Percentiles rank a stretch among this genome's conserved stretches.
Evolutionary conservation across 2,888 invertebrate genomes (phyloP).

Genomic region (Flexamia atlantica): DNA sequence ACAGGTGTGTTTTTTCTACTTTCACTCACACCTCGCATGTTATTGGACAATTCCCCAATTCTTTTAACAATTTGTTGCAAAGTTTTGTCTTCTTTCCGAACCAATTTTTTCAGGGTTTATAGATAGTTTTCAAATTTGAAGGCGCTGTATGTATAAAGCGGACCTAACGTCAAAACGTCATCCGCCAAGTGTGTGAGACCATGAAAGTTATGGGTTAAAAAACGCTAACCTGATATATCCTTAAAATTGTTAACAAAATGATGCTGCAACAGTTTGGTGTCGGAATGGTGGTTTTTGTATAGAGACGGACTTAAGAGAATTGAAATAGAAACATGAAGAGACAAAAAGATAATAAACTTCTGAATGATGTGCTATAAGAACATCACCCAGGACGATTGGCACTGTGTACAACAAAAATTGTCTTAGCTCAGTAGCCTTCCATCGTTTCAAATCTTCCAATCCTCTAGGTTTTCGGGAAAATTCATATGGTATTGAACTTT

Average conservation of each 20-base stretch:
- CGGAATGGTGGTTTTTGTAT: not conserved
- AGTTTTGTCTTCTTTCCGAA: not conserved
- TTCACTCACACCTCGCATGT: too few species aligned
- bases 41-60: too few species aligned
- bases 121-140: not conserved
- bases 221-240: conserved; percentile 19
- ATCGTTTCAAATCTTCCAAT: conserved; percentile 38
- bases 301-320: conserved; percentile 35
- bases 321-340: conserved; percentile 37
- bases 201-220: conserved; percentile 16
- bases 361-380: not conserved
- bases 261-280: not conserved
- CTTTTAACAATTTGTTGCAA: too few species aligned
- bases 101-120: not conserved
- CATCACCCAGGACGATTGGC: conserved; percentile 11
- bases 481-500: conserved; percentile 30
- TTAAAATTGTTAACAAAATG: conserved; percentile 33
- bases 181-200: not conserved
- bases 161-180: not conserved
- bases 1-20: not conserved
- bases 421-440: conserved; percentile 53
- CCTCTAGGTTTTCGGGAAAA: conserved; percentile 31
- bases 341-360: conserved; percentile 20
- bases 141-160: not conserved
- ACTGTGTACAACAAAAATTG: conserved; percentile 53